phyloP scores from a whole-genome alignment of 1,140 invertebrate genomes.

The roundworm (Caenorhabditis elegans) region DNA sequence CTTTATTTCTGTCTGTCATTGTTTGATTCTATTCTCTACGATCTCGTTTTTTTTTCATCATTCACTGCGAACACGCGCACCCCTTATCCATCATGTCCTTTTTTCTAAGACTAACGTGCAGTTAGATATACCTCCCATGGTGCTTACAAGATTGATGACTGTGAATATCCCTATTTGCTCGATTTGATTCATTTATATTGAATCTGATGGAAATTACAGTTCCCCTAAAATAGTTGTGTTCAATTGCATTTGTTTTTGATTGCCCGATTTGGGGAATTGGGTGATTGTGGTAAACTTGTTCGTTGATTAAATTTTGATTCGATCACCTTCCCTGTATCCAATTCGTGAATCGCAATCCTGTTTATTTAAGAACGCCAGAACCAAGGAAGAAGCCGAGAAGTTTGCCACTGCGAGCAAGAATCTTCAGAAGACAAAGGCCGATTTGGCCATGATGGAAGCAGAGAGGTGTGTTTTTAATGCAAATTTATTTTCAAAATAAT shows the following conservation, averaged over 20 bases:
- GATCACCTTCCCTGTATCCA: neutral
- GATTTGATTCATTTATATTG: too few relatives aligned
- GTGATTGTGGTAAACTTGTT: conserved; percentile 8
- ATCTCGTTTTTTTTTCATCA: neutral
- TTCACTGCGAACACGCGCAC: neutral
- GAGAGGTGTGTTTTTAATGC: neutral
- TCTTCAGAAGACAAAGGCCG: conserved; percentile 20
- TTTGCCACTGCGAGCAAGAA: neutral
- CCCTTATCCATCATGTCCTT: neutral
- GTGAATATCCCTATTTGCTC: neutral
- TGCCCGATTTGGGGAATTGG: neutral
- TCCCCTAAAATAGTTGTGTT: neutral
- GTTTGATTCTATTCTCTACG: neutral
- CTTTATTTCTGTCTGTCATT: neutral
- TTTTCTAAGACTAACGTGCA: neutral
- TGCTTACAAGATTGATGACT: conserved; percentile 5
- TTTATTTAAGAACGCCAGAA: neutral
- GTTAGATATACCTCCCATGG: neutral
- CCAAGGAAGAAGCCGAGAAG: conserved; percentile 26
- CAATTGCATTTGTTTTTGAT: neutral
- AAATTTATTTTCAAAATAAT: neutral
- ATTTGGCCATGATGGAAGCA: conserved; percentile 18
- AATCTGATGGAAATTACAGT: too few relatives aligned
- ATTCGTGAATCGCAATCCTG: neutral
- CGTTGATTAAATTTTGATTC: conserved; percentile 11